phyloP scores from a whole-genome alignment of 2,888 invertebrate genomes.

The Agrochola circellaris region DNA sequence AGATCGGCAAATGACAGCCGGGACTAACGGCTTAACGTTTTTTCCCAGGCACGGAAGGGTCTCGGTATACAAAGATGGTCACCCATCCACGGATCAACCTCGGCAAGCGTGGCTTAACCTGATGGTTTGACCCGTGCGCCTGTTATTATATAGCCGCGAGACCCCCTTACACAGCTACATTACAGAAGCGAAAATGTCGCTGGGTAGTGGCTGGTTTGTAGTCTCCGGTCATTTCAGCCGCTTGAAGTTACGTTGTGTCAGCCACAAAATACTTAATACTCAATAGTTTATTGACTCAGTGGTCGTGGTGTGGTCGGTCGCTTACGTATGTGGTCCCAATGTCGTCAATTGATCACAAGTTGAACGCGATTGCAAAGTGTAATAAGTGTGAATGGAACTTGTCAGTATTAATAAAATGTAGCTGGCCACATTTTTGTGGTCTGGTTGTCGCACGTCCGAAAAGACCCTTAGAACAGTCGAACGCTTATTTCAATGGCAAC shows the following conservation, averaged over 20 bases:
- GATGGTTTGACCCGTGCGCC: too few species aligned
- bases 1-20: background rate
- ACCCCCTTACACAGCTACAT: background rate
- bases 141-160: background rate
- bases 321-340: background rate
- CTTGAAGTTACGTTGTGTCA: background rate
- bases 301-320: background rate
- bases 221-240: background rate
- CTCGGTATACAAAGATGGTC: background rate
- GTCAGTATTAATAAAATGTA: background rate
- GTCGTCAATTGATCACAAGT: background rate
- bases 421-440: background rate
- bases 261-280: background rate
- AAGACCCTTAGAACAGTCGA: background rate
- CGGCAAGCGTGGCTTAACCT: too few species aligned
- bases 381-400: background rate
- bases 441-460: background rate
- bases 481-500: slow-evolving; percentile 30
- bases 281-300: background rate
- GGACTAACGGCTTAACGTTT: background rate
- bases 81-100: too few species aligned
- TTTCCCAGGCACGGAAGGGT: background rate
- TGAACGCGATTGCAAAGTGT: background rate
- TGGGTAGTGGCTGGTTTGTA: background rate
- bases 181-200: background rate